Evolutionary conservation across 2,888 invertebrate species (phyloP).

Genomic region (Lymantria dispar): DNA sequence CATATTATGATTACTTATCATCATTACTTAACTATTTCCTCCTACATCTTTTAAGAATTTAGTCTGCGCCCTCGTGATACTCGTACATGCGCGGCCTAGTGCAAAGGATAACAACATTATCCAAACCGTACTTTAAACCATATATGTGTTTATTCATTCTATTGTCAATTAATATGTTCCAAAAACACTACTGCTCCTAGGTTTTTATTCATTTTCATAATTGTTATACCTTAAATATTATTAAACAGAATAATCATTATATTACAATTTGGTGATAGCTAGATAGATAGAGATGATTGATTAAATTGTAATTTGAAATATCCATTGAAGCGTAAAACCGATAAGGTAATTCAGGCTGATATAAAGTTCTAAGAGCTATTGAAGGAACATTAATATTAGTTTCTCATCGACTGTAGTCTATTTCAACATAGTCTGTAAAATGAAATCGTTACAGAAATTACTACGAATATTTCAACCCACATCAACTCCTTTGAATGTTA

Average conservation of each 20-base stretch:
- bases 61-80: no score
- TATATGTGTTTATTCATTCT: no score
- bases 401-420: neutral
- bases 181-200: neutral
- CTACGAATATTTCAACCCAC: no score
- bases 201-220: neutral
- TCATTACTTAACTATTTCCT: no score
- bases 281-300: conserved; percentile 9
- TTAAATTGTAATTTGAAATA: conserved; percentile 15
- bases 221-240: neutral
- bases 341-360: conserved; percentile 21
- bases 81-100: no score
- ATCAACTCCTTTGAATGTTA: no score
- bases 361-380: conserved; percentile 13
- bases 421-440: neutral
- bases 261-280: neutral
- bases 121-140: no score
- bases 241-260: neutral
- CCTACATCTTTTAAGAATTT: no score
- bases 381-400: neutral
- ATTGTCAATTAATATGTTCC: neutral
- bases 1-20: no score
- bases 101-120: no score
- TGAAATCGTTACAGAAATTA: neutral
- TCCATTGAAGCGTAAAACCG: conserved; percentile 23